A percentile compares a stretch with the other conserved stretches of the same genome.
These are phyloP conservation scores for Actenoides lindsayi DNA, from an alignment of 2,113 vertebrate species.

Conservation along the genomic window DNA sequence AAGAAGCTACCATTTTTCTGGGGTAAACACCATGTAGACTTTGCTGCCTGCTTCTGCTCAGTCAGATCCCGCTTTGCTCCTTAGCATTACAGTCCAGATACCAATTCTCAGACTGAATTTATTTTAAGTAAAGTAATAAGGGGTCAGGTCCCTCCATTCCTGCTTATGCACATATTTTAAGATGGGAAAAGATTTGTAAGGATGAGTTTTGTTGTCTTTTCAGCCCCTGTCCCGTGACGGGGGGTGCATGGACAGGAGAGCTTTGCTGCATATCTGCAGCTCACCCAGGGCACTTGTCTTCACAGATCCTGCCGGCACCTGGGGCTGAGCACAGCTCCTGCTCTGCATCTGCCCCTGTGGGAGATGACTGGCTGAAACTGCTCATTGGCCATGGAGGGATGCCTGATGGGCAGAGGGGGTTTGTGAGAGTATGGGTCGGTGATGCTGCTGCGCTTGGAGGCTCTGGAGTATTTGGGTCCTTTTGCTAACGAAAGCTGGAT, in stretches of 20 bases:
- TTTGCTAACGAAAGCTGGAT: not conserved
- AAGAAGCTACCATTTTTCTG: not conserved
- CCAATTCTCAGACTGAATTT: not conserved
- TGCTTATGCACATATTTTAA: accelerated
- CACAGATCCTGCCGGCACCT: accelerated
- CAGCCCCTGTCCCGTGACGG: not conserved
- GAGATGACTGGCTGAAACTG: not conserved
- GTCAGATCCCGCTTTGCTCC: not conserved
- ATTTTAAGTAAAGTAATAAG: not conserved
- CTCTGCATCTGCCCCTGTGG: accelerated
- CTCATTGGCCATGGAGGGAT: accelerated
- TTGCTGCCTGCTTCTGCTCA: not conserved
- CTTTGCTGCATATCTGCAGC: not conserved
- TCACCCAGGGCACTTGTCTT: not conserved
- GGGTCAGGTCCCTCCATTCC: not conserved
- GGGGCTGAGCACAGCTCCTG: not conserved
- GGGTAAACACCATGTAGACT: not conserved
- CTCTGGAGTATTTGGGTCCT: too few relatives aligned
- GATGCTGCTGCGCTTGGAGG: not conserved
- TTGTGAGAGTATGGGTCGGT: not conserved
- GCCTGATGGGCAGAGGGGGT: not conserved
- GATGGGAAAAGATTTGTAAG: not conserved
- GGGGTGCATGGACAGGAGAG: not conserved
- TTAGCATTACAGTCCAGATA: not conserved
- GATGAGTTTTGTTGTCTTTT: not conserved